These are phyloP conservation scores for Xenopus borealis DNA, from an alignment of 2,113 vertebrate species.

Conservation along the genomic window DNA sequence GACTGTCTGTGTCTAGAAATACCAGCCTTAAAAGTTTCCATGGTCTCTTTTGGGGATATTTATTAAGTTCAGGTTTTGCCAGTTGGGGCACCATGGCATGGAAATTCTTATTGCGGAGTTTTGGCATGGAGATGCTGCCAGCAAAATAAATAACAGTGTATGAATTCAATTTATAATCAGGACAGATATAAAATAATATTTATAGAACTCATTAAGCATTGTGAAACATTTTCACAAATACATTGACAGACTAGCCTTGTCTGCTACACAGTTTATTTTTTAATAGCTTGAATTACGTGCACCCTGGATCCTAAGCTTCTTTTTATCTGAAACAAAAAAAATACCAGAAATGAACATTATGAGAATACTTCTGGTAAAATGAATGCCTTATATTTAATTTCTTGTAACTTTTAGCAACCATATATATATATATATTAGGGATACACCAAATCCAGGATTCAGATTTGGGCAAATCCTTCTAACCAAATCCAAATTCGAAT, in stretches of 20 bases:
- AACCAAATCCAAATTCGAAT: too few relatives aligned
- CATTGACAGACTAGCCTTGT: slow-evolving; percentile 1
- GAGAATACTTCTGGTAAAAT: too few relatives aligned
- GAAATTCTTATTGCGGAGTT: background rate
- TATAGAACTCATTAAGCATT: background rate
- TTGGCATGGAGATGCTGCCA: background rate
- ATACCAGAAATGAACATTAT: too few relatives aligned
- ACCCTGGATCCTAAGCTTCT: background rate
- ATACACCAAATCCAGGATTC: too few relatives aligned
- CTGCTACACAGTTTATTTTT: background rate
- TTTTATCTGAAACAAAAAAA: too few relatives aligned
- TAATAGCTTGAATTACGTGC: slow-evolving; percentile 1
- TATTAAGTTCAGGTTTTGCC: background rate
- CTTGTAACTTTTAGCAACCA: too few relatives aligned
- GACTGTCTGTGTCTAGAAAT: slow-evolving; percentile 3
- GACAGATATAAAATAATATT: slow-evolving; percentile 8
- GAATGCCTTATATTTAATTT: too few relatives aligned
- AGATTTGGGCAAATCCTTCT: too few relatives aligned
- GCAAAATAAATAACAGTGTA: background rate
- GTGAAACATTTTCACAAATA: slow-evolving; percentile 5
- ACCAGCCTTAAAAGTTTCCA: background rate
- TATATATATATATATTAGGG: too few relatives aligned
- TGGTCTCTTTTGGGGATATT: slow-evolving; percentile 1
- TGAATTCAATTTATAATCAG: background rate
- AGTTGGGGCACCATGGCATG: background rate